phyloP scores from a whole-genome alignment of 1,140 invertebrate species.

The Heliconius eleuchia region DNA sequence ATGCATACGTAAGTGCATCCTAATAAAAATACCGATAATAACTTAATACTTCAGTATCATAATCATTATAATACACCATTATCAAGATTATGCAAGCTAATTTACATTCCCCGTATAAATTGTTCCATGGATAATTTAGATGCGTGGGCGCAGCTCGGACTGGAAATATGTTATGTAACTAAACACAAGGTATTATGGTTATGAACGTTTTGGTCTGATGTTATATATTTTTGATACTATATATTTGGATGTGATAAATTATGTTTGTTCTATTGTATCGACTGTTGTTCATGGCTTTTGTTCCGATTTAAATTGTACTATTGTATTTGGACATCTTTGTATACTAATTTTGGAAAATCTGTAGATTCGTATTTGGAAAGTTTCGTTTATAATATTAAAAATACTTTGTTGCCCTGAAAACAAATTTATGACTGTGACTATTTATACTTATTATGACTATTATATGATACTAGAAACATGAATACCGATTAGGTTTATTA shows the following conservation, averaged over 20 bases:
- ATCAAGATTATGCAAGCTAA: constrained; percentile 21
- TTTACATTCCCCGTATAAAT: constrained; percentile 24
- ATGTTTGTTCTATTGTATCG: background rate
- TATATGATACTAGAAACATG: too few species aligned
- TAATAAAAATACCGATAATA: constrained; percentile 6
- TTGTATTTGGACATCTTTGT: too few species aligned
- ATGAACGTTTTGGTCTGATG: background rate
- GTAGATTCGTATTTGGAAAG: too few species aligned
- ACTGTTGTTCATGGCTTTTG: too few species aligned
- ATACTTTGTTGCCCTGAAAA: too few species aligned
- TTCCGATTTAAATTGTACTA: too few species aligned
- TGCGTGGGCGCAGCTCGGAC: constrained; percentile 1
- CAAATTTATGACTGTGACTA: too few species aligned
- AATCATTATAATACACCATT: constrained; percentile 20
- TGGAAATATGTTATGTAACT: background rate
- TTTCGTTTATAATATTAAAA: too few species aligned
- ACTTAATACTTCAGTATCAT: constrained; percentile 1
- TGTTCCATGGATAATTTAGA: constrained; percentile 14
- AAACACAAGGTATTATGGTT: background rate
- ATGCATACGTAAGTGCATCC: background rate
- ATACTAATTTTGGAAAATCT: too few species aligned
- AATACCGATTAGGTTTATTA: too few species aligned
- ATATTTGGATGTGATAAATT: background rate
- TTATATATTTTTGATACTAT: constrained; percentile 3
- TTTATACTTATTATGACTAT: too few species aligned